phyloP scores from a whole-genome alignment of 2,113 vertebrate genomes.

The Paracanthobrama guichenoti region DNA sequence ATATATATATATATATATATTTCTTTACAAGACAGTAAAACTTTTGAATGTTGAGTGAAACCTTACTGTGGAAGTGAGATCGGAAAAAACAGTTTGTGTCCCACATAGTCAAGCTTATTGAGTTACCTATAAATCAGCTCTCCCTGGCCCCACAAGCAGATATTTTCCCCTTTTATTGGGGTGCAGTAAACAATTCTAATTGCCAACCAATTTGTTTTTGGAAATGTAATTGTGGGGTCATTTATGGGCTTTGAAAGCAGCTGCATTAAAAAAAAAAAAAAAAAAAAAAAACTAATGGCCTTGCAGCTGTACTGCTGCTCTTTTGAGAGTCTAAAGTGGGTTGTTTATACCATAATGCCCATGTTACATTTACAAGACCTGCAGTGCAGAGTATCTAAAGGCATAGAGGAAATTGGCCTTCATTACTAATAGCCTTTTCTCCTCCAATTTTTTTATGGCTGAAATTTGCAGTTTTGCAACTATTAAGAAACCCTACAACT shows the following conservation, averaged over 20 bases:
- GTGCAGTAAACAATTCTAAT: slow-evolving; percentile 56
- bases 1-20: neutral
- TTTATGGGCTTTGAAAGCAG: slow-evolving; percentile 53
- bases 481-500: neutral
- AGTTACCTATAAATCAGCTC: slow-evolving; percentile 43
- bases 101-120: slow-evolving; percentile 20
- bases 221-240: slow-evolving; percentile 55
- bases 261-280: slow-evolving; percentile 46
- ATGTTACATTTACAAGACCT: slow-evolving; percentile 45
- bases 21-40: slow-evolving; percentile 1
- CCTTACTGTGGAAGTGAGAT: slow-evolving; percentile 2
- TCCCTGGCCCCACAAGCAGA: slow-evolving; percentile 30
- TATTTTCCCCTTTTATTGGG: slow-evolving; percentile 49
- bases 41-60: neutral
- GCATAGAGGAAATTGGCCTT: slow-evolving; percentile 28
- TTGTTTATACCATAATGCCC: slow-evolving; percentile 44
- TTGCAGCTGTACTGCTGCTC: slow-evolving; percentile 39
- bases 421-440: slow-evolving; percentile 27
- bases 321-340: slow-evolving; percentile 45
- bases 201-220: slow-evolving; percentile 53
- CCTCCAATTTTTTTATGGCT: neutral
- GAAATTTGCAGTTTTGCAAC: neutral
- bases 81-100: neutral
- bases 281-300: slow-evolving; percentile 51
- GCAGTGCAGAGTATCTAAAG: slow-evolving; percentile 4